Base-by-base conservation (phyloP, 2,888 invertebrate species). In the Baccha elongata region DNA sequence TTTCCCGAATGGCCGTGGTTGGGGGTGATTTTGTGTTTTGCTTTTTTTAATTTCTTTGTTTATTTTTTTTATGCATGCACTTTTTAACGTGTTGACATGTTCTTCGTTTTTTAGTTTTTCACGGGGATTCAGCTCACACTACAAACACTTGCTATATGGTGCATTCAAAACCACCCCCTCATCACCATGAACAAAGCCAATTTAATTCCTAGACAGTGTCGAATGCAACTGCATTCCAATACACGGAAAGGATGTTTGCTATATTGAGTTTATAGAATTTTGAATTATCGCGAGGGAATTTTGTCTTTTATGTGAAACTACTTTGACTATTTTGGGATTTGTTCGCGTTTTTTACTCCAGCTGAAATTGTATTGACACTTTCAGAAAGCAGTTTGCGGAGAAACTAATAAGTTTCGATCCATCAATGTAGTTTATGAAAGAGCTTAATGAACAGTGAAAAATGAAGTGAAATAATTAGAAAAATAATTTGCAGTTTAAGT, bases 11-110 rank as follows among this genome's bases (percentile, higher is more conserved):
- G 21, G 26, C 32, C 72, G 80, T 83, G 86, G 85, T 86, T 78
- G 81, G 74, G 84, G 80, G 85, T 86, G 86, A 73, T 85, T 86
- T 83, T 84, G 86, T 84, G 86, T 52, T 83, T 80, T 85, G 76
- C 85, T 74, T 21, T 58, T 76, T 78, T 64, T 79, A 52, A n/a
- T 84, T 81, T 69, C 84, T 81, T 83, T 85, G 72, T 84, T 40
- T 71, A 44, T 74, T 78, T 62, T 37, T 80, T 75, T 85, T 84
- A 68, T 85, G 80, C 75, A 85, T 79, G 80, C 23, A 50, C 48
- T 73, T 73, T 62, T 71, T 50, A 53, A 75, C 76, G 60, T 81
- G 81, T 81, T 81, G 81, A 81, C 81, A 81, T 76, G 67, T 75
- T 81, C 60, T 81, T 81, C 81, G 81, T 81, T 81, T 81, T 81